Evolutionary conservation across 2,888 invertebrate genomes (phyloP).

Genomic region (Eucera pruinosa): DNA sequence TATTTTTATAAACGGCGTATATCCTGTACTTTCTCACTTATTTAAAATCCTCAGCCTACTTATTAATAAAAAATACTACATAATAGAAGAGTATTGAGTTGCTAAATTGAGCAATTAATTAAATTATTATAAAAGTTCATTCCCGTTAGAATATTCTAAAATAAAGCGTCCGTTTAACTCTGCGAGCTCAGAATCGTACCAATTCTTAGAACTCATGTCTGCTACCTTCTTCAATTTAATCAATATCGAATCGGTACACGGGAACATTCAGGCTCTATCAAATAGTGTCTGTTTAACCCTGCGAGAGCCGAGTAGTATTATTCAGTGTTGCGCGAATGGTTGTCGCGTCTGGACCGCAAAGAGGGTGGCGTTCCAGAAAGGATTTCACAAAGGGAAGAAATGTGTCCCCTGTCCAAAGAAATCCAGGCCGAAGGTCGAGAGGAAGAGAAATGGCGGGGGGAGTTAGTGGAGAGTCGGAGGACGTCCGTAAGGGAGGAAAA

Average conservation of each 20-base stretch:
- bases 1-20: too few relatives aligned
- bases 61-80: too few relatives aligned
- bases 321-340: slow-evolving; percentile 34
- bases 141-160: too few relatives aligned
- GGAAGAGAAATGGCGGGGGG: slow-evolving; percentile 4
- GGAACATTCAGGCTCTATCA: slow-evolving; percentile 17
- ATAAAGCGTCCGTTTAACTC: too few relatives aligned
- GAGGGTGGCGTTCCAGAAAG: slow-evolving; percentile 28
- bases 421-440: slow-evolving; percentile 40
- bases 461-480: slow-evolving; percentile 36
- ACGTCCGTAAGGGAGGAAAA: slow-evolving; percentile 49
- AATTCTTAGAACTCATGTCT: not conserved
- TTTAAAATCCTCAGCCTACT: too few relatives aligned
- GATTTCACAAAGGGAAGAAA: slow-evolving; percentile 45
- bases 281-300: slow-evolving; percentile 23
- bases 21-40: too few relatives aligned
- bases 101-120: too few relatives aligned
- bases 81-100: too few relatives aligned
- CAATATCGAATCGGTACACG: not conserved
- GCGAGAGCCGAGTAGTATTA: slow-evolving; percentile 18
- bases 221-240: not conserved
- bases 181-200: not conserved
- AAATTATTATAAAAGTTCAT: too few relatives aligned
- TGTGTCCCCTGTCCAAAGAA: slow-evolving; percentile 36
- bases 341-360: slow-evolving; percentile 17